Base-by-base conservation (phyloP, 2,797 vertebrate species). In the Manis crassicaudata region DNA sequence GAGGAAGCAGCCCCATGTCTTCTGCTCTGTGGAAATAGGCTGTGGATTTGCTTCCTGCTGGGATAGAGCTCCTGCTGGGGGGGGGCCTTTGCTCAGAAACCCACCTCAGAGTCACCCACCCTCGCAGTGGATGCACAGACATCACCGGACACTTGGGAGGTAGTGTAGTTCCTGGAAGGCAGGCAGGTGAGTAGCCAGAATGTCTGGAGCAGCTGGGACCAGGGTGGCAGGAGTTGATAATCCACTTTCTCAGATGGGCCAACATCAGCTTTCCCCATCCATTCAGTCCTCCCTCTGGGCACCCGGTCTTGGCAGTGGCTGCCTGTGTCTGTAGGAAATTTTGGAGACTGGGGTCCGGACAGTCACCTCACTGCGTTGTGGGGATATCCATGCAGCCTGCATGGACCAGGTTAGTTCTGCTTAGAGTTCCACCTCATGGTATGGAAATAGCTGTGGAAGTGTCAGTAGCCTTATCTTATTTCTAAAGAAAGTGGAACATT, bases 291-390 rank as follows among this genome's bases (percentile, higher is more conserved):
- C 85, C 23, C 9, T 56, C 14, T 40, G 18, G 0, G 7, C 46
- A 9, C 1, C 0, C 17, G 5, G 40, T 65, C 10, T 50, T 20
- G 2, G 29, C 82, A 67, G 87, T 25, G 54, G 68, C 75, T 27
- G 0, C 37, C 46, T 75, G 68, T 91, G 70, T 67, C 46, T 70
- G 8, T 58, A 54, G 63, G n/a, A 40, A 50, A 7, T 35, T 43
- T 32, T 0, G 0, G 32, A n/a, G 46, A 10, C 35, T 70, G 20
- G 5, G 40, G 27, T 20, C 7, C 0, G 7, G 6, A 9, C 0
- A 9, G 43, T 56, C 10, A 52, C 0, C 2, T 56, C 29, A 18
- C 58, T 3, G 0, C 18, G 2, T 37, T 1, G 0, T 0, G 7
- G 75, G 37, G 60, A 16, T 12, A 17, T 12, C 52, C 46, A 0